Evolutionary conservation across 2,113 vertebrate species (phyloP).

Genomic region (Phyllopteryx taeniolatus): DNA sequence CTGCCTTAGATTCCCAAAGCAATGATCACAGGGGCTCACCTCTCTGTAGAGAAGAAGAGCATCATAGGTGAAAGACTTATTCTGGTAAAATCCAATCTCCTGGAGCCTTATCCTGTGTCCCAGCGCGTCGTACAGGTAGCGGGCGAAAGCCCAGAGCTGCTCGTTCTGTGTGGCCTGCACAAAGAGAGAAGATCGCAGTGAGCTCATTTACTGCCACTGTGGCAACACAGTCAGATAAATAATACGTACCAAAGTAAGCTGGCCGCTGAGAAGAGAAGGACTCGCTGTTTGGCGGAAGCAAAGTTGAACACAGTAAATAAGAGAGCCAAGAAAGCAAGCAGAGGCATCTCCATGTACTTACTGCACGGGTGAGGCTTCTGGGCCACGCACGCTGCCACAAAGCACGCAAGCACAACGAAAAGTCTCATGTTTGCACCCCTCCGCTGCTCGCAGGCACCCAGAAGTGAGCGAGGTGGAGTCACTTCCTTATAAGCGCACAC

Average conservation of each 20-base stretch:
- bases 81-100: constrained; percentile 39
- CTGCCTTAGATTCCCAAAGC: too few relatives aligned
- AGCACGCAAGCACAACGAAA: constrained; percentile 14
- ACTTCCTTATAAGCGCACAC: constrained; percentile 37
- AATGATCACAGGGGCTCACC: constrained; percentile 38
- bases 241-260: constrained; percentile 57
- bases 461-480: not conserved
- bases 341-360: constrained; percentile 39
- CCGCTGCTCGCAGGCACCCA: not conserved
- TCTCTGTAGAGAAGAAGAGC: constrained; percentile 65
- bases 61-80: constrained; percentile 39
- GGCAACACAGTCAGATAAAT: not conserved
- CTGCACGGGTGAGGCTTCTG: constrained; percentile 59
- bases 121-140: constrained; percentile 61
- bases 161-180: constrained; percentile 62
- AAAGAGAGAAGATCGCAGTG: not conserved
- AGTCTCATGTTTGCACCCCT: constrained; percentile 38
- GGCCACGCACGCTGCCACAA: constrained; percentile 46
- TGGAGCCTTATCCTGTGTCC: constrained; percentile 45
- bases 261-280: constrained; percentile 61
- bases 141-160: constrained; percentile 13
- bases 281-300: constrained; percentile 41
- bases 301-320: not conserved
- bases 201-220: not conserved
- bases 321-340: not conserved